These are phyloP conservation scores for Siniperca knerii DNA, from an alignment of 2,113 vertebrate species.

Conservation along the genomic window DNA sequence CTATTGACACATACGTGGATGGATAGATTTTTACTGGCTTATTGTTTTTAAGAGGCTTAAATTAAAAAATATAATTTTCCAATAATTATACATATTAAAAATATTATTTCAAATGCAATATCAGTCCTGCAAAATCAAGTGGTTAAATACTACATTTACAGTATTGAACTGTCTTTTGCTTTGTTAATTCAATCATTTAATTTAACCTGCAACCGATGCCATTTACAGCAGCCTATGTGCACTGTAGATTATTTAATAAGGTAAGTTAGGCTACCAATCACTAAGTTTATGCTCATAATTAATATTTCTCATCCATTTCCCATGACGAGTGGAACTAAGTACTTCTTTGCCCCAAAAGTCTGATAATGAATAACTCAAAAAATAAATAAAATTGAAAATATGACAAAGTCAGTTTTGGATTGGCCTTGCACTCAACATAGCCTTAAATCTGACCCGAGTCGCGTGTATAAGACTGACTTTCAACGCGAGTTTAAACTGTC, in stretches of 20 bases:
- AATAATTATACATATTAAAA: background rate
- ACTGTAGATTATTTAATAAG: slow-evolving; percentile 1
- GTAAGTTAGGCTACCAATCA: background rate
- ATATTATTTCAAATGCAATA: background rate
- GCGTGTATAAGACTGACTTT: background rate
- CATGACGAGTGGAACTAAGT: background rate
- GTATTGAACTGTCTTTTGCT: background rate
- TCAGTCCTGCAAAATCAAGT: background rate
- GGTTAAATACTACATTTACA: background rate
- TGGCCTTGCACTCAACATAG: background rate
- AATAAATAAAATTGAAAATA: background rate
- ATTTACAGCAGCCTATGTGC: background rate
- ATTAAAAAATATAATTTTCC: background rate
- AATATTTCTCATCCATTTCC: background rate
- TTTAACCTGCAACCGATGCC: background rate
- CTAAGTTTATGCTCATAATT: background rate
- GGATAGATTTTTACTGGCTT: background rate
- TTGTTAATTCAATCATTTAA: background rate
- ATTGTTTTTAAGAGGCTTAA: background rate
- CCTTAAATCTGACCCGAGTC: background rate
- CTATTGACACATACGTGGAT: background rate
- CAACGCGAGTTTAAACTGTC: background rate
- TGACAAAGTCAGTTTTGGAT: background rate
- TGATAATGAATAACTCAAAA: background rate
- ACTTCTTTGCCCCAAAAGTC: background rate